phyloP scores from a whole-genome alignment of 2,797 vertebrate genomes.

The Chanos chanos region DNA sequence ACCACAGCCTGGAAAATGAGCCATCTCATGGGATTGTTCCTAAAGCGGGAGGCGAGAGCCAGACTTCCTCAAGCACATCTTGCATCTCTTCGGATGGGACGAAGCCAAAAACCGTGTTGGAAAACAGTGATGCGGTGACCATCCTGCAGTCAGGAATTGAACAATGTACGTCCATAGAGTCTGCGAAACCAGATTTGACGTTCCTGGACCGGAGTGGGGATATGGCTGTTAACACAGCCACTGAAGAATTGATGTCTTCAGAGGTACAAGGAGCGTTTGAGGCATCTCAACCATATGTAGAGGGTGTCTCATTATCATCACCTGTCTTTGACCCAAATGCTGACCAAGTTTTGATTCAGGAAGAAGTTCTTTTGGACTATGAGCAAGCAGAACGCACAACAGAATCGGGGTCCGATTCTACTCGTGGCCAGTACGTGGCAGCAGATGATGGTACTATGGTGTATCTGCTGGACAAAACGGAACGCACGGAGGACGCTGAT shows the following conservation, averaged over 20 bases:
- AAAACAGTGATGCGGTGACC: too few species aligned
- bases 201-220: not conserved
- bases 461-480: not conserved
- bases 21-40: constrained; percentile 7
- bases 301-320: constrained; percentile 12
- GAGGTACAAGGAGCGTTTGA: constrained; percentile 15
- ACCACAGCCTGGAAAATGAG: constrained; percentile 27
- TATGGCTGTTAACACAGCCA: not conserved
- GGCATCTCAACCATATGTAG: constrained; percentile 12
- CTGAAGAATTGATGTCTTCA: constrained; percentile 10
- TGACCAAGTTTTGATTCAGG: constrained; percentile 42
- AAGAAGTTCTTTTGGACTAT: constrained; percentile 47
- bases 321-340: constrained; percentile 30
- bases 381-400: constrained; percentile 29
- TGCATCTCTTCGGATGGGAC: not conserved
- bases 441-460: constrained; percentile 25
- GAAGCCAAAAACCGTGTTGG: too few species aligned
- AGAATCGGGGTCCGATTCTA: constrained; percentile 56
- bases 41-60: not conserved
- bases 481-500: constrained; percentile 42
- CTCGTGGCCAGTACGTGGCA: constrained; percentile 56
- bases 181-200: constrained; percentile 1
- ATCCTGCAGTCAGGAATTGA: too few species aligned
- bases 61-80: constrained; percentile 19
- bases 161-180: too few species aligned